Percentiles rank a stretch among this genome's conserved stretches.
Evolutionary conservation across 37 sponge, comb jelly and placozoan genomes (phyloP).

Genomic region (Halichondria panicea): DNA sequence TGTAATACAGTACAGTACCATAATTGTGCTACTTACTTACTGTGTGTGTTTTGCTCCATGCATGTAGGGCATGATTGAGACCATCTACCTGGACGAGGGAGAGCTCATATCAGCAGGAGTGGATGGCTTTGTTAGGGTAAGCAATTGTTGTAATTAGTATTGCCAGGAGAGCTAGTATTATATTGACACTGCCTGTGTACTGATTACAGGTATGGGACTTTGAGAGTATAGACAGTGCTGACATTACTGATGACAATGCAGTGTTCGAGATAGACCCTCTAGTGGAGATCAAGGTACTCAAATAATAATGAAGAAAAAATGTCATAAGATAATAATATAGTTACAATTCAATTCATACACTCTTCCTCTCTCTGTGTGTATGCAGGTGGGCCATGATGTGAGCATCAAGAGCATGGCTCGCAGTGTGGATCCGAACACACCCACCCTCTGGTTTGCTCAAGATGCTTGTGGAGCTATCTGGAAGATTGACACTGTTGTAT

Average conservation of each 20-base stretch:
- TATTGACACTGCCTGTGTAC: not conserved
- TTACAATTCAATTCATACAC: not conserved
- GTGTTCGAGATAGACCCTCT: conserved; percentile 96
- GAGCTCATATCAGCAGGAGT: conserved; percentile 95
- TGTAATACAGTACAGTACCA: too few species aligned
- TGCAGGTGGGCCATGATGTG: conserved; percentile 77
- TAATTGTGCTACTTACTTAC: too few species aligned
- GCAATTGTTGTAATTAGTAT: not conserved
- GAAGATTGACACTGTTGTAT: conserved; percentile 89
- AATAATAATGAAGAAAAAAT: not conserved
- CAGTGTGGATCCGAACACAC: conserved; percentile 76
- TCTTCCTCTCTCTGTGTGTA: not conserved
- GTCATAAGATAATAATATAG: not conserved
- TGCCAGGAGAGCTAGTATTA: not conserved
- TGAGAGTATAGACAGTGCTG: conserved; percentile 98
- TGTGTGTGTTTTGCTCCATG: not conserved
- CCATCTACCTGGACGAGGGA: conserved; percentile 93
- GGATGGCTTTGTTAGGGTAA: conserved; percentile 91
- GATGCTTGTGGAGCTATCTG: conserved; percentile 96
- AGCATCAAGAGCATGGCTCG: conserved; percentile 73
- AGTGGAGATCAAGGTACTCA: conserved; percentile 83
- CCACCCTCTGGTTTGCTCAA: conserved; percentile 95
- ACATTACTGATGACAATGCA: conserved; percentile 93
- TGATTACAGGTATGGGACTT: conserved; percentile 93
- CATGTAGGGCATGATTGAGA: conserved; percentile 85